Conservation (phyloP, 2,797 vertebrate species). For the Toxotes lorentzi region DNA sequence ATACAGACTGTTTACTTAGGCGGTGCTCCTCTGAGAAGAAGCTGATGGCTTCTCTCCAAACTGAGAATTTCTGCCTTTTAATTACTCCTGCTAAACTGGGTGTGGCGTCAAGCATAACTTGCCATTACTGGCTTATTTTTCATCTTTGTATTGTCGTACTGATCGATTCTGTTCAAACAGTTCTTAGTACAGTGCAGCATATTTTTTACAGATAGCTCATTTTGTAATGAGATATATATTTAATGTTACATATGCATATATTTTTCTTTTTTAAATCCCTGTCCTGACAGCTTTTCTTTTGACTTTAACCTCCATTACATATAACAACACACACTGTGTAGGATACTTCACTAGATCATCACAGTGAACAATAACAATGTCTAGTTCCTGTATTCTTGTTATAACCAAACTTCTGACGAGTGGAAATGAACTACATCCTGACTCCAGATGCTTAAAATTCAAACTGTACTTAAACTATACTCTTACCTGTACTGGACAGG, state of each 20-base stretch:
- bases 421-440: neutral
- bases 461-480: neutral
- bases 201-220: neutral
- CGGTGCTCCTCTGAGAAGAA: slow-evolving; percentile 30
- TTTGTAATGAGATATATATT: neutral
- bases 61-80: slow-evolving; percentile 38
- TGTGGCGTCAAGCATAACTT: neutral
- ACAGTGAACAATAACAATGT: neutral
- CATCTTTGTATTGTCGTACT: neutral
- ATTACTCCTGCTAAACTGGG: neutral
- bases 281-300: neutral
- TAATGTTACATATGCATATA: too few relatives aligned
- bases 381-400: neutral
- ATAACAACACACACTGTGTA: too few relatives aligned
- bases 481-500: neutral
- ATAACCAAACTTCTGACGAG: neutral
- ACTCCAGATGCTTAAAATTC: neutral
- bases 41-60: slow-evolving; percentile 66
- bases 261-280: neutral
- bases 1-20: slow-evolving; percentile 23
- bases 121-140: neutral
- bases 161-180: neutral
- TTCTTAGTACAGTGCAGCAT: neutral
- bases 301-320: neutral
- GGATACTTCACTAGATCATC: neutral